phyloP scores from a whole-genome alignment of 2,113 vertebrate species.

The Echinops telfairi region DNA sequence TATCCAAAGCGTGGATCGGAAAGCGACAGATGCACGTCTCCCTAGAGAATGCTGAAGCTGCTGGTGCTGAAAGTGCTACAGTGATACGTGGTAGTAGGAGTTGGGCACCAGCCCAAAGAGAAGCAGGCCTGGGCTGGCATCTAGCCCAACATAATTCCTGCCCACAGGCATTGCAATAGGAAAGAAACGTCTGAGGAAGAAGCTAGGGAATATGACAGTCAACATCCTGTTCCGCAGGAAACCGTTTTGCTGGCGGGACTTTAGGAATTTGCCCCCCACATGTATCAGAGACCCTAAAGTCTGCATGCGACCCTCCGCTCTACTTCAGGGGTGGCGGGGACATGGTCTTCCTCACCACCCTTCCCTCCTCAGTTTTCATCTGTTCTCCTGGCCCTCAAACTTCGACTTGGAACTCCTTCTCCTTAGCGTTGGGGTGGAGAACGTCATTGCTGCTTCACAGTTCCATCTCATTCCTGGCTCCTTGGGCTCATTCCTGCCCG shows the following conservation, averaged over 20 bases:
- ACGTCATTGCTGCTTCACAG: not conserved
- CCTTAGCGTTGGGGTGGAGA: not conserved
- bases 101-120: slow-evolving; percentile 9
- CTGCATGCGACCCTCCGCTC: not conserved
- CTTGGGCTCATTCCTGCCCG: not conserved
- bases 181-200: not conserved
- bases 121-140: not conserved
- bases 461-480: not conserved
- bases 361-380: not conserved
- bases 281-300: not conserved
- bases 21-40: not conserved
- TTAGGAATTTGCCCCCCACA: not conserved
- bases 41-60: not conserved
- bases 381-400: not conserved
- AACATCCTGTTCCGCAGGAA: slow-evolving; percentile 52
- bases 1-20: not conserved
- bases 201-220: not conserved
- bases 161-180: not conserved
- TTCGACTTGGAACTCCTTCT: not conserved
- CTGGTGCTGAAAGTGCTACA: not conserved
- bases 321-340: not conserved
- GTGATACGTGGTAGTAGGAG: not conserved
- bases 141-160: not conserved
- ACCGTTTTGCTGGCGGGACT: not conserved
- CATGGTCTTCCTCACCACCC: not conserved